A percentile compares a stretch with the other conserved stretches of the same genome.
These are phyloP conservation scores for Microctenopoma steveboyesi DNA, from an alignment of 2,797 vertebrate genomes.

Conservation along the genomic window DNA sequence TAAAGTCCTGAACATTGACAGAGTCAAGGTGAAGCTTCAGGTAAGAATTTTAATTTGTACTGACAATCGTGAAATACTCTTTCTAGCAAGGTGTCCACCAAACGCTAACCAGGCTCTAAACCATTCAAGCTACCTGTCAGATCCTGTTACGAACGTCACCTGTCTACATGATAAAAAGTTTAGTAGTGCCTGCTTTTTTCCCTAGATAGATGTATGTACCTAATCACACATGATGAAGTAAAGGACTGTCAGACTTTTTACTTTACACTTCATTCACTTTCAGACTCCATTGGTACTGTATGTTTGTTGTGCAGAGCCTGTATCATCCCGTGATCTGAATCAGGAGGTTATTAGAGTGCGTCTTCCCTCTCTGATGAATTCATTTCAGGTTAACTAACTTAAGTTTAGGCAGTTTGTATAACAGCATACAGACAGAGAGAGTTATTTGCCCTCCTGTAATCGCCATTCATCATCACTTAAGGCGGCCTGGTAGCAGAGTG, in stretches of 20 bases:
- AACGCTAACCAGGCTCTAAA: not conserved
- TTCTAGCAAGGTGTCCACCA: not conserved
- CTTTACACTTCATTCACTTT: not conserved
- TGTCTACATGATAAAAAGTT: conserved; percentile 8
- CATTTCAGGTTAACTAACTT: conserved; percentile 51
- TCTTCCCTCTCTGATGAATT: conserved; percentile 29
- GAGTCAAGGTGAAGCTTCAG: conserved; percentile 95
- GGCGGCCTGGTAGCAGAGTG: no score
- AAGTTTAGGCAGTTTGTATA: conserved; percentile 15
- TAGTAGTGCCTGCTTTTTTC: not conserved
- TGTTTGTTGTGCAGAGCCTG: conserved; percentile 30
- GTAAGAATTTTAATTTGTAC: conserved; percentile 71
- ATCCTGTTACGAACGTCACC: conserved; percentile 15
- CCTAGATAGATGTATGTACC: not conserved
- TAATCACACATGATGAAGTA: conserved; percentile 2
- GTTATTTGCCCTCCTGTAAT: conserved; percentile 36
- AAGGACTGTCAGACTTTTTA: not conserved
- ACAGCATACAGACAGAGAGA: conserved; percentile 1
- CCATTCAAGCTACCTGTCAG: not conserved
- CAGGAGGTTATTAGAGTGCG: conserved; percentile 10
- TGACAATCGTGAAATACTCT: conserved; percentile 7
- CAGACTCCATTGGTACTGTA: not conserved
- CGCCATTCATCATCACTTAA: conserved; percentile 42
- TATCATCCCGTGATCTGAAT: conserved; percentile 34
- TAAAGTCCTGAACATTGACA: conserved; percentile 93